Base-by-base conservation (phyloP, 2,797 vertebrate genomes). In the Rhinichthys osculus region DNA sequence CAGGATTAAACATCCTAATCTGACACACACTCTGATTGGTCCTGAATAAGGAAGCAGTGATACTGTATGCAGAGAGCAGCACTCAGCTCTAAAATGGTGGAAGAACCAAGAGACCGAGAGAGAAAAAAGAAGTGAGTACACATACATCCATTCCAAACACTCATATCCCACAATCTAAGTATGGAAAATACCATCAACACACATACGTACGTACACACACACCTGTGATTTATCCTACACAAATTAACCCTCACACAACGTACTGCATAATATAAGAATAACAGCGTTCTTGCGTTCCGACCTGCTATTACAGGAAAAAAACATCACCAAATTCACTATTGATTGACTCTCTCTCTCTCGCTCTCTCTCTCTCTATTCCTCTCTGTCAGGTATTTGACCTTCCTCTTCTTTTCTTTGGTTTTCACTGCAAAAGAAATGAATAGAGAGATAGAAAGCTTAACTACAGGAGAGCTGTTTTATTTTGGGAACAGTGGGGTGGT, bases 1-100 rank as follows among this genome's bases (percentile, higher is more conserved):
- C 87, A 82, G 90, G 92, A 93, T 94, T 93, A 93, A 87, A 77
- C 30, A 73, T 70, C 47, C 87, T 94, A 92, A 94, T 93, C 93
- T 91, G 90, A 89, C 82, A 86, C 85, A 79, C 82, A 87, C 82
- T 82, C 77, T 87, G 87, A 89, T 89, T 91, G 85, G 88, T 90
- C 82, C 84, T 42, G 85, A 89, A 89, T 81, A 83, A 87, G 78
- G 86, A 81, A 66, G 57, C 59, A 42, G 33, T 84, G 77, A 88
- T 54, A 80, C 69, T 73, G 69, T 66, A 77, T 86, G 64, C 67
- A 71, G 74, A 86, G 19, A 84, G 66, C 64, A 38, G 59, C 14
- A 44, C 64, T 64, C 66, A 17, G 42, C 74, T 86, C 76, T 84
- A 88, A 86, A 81, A 82, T 64, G 78, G 62, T 50, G 72, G 66